Base-by-base conservation (phyloP, 2,888 invertebrate genomes). In the Koerneria pararmatus region DNA sequence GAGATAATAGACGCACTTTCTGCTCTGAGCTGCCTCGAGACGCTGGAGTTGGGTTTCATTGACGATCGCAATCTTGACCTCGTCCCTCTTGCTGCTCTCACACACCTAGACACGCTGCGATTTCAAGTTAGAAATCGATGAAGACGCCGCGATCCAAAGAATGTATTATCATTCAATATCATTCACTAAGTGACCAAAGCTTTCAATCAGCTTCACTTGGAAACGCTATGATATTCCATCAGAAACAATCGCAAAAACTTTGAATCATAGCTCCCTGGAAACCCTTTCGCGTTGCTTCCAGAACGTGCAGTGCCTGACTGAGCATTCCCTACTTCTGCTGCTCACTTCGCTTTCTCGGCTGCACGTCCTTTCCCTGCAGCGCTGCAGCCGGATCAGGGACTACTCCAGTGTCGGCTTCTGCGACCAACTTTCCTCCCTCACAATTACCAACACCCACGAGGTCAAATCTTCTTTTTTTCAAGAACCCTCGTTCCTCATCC, bases 401-500 rank as follows among this genome's bases (percentile, higher is more conserved):
- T 72, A 69, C 41, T 58, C 67, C 24, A 31, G 64, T 19, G 64
- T 72, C 24, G 65, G 58, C 11, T 32, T 67, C 35, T 69, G 70
- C 32, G n/a, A 34, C 1, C 59, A 46, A 24, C 65, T 72, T 27
- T 32, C 56, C n/a, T 35, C 57, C 15, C 65, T 72, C 37, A 64
- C 68, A 46, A 68, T 72, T 41, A 57, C 64, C 22, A 69, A 70
- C 58, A 69, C 72, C 11, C 65, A 63, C 58, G 69, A 70, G 62
- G 65, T 72, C n/a, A n/a, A n/a, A n/a, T n/a, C n/a, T n/a, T n/a
- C n/a, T n/a, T n/a, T n/a, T 53, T 59, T 58, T 53, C 58, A 70
- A 56, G 68, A 70, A 24, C 11, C 19, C 8, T 8, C 19, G 41
- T 8, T 19, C 8, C 11, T 11, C 41, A 11, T 41, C 8, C 8